A percentile compares a stretch with the other conserved stretches of the same genome.
Evolutionary conservation across 64 coral and sea anemone genomes (phyloP).

Genomic region (Exaiptasia diaphana): DNA sequence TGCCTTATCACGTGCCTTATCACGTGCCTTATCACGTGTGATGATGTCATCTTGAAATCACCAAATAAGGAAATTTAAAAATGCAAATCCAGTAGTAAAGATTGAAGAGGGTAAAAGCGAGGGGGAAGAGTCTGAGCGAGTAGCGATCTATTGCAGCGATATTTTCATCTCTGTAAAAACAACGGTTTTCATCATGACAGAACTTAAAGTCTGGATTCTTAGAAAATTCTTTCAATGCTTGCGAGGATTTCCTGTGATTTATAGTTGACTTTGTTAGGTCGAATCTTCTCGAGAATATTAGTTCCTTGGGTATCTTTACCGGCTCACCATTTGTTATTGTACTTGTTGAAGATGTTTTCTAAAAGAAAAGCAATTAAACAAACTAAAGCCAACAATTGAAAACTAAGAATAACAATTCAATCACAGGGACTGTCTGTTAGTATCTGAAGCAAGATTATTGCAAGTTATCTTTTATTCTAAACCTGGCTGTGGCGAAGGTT

Average conservation of each 20-base stretch:
- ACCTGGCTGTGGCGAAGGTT: too few relatives aligned
- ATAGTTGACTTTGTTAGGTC: not conserved
- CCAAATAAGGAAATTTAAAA: not conserved
- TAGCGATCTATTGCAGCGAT: conserved; percentile 30
- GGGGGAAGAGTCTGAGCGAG: conserved; percentile 27
- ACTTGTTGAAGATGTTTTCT: not conserved
- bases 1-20: too few relatives aligned
- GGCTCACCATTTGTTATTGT: not conserved
- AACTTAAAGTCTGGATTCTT: not conserved
- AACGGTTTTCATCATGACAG: not conserved
- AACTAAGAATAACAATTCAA: too few relatives aligned
- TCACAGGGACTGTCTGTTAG: too few relatives aligned
- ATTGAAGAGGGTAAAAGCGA: conserved; percentile 40
- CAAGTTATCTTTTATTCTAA: too few relatives aligned
- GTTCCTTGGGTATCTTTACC: not conserved
- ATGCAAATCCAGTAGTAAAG: conserved; percentile 28
- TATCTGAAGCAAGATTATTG: too few relatives aligned
- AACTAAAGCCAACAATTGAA: too few relatives aligned
- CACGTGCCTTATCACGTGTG: too few relatives aligned
- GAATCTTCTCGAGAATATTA: not conserved
- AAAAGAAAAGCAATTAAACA: not conserved
- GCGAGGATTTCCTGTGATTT: not conserved
- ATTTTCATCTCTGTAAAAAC: conserved; percentile 33
- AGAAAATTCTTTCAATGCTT: not conserved
- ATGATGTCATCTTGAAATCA: not conserved